Conservation (phyloP, 2,888 invertebrate genomes). For the Rhorus exstirpatorius region DNA sequence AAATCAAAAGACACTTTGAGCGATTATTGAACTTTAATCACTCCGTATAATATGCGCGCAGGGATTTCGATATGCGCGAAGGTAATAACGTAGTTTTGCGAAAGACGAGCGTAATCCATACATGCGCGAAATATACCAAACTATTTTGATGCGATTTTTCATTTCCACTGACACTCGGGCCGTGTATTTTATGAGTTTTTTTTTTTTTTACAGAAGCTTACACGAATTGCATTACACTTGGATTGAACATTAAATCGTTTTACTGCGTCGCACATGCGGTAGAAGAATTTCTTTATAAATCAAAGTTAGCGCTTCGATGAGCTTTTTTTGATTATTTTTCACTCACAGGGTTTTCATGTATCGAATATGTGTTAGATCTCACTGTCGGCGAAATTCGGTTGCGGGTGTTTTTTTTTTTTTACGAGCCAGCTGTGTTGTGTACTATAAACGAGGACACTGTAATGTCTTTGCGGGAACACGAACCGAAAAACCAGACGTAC, state of each 20-base stretch:
- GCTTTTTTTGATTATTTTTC: background rate
- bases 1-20: conserved; percentile 46
- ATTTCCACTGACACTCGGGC: conserved; percentile 3
- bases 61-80: conserved; percentile 10
- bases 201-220: background rate
- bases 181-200: conserved; percentile 4
- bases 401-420: conserved; percentile 9
- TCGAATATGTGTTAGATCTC: background rate
- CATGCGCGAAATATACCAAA: background rate
- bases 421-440: conserved; percentile 27
- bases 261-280: no score
- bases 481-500: conserved; percentile 59
- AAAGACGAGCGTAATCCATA: conserved; percentile 10
- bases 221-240: background rate
- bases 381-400: background rate
- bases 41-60: conserved; percentile 28
- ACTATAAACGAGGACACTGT: conserved; percentile 23
- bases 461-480: conserved; percentile 32
- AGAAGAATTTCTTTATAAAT: no score
- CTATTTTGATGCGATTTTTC: conserved; percentile 16
- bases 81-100: conserved; percentile 8
- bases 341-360: background rate
- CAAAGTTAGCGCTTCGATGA: no score
- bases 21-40: conserved; percentile 72
- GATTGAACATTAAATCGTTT: background rate